Conservation (phyloP, 1,140 invertebrate genomes). For the Drosophila lini region DNA sequence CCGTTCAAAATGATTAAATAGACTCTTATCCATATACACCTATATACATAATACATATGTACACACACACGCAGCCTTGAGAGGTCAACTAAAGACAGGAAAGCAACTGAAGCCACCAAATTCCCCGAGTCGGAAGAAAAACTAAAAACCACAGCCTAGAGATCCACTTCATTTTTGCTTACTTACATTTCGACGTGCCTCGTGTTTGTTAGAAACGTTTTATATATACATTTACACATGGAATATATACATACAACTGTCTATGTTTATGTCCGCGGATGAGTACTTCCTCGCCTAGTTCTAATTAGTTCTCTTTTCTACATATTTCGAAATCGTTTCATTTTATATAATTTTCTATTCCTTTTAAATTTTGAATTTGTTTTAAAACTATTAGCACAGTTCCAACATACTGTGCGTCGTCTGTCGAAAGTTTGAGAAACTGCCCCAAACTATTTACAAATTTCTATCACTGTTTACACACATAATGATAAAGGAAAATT, state of each 20-base stretch:
- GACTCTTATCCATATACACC: conserved; percentile 64
- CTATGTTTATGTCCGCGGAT: conserved; percentile 51
- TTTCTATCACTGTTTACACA: conserved; percentile 46
- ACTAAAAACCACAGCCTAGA: conserved; percentile 49
- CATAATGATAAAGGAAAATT: conserved; percentile 25
- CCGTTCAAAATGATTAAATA: conserved; percentile 59
- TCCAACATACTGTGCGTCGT: conserved; percentile 20
- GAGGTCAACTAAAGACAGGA: conserved; percentile 68
- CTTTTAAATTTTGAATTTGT: conserved; percentile 23
- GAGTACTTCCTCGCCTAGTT: conserved; percentile 67
- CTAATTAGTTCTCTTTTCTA: conserved; percentile 51
- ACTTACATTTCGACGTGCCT: conserved; percentile 80
- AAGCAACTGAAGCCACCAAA: conserved; percentile 79
- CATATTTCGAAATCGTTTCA: conserved; percentile 44
- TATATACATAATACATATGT: conserved; percentile 29
- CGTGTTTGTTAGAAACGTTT: conserved; percentile 80
- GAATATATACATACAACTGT: conserved; percentile 56
- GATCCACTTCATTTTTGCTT: conserved; percentile 63
- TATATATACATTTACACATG: conserved; percentile 73
- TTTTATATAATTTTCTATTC: conserved; percentile 10
- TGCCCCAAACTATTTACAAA: conserved; percentile 56
- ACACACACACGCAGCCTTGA: conserved; percentile 63
- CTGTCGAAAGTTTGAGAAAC: conserved; percentile 35
- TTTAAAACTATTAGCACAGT: conserved; percentile 24
- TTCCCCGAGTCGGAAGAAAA: conserved; percentile 73